A percentile compares a stretch with the other conserved stretches of the same genome.
Conservation (phyloP, 2,113 vertebrate genomes). For the Tretioscincus oriximinensis region DNA sequence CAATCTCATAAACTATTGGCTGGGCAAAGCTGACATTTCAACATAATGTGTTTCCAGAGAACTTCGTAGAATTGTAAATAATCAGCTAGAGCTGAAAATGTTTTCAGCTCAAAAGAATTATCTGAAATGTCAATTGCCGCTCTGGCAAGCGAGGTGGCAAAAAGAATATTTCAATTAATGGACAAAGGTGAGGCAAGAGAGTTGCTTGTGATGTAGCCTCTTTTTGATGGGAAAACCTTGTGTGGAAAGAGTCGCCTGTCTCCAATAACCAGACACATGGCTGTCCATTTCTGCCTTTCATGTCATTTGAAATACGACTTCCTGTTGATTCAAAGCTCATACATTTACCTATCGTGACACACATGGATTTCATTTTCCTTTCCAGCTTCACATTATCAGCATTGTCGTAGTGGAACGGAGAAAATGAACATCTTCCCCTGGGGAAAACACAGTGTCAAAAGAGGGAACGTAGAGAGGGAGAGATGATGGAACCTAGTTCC, state of each 20-base stretch:
- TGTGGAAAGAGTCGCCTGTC: neutral
- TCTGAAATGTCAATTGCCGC: neutral
- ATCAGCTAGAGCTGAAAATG: neutral
- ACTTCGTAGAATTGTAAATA: neutral
- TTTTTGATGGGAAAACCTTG: neutral
- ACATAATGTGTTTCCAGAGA: neutral
- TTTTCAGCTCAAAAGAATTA: neutral
- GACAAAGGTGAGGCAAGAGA: neutral
- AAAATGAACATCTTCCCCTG: constrained; percentile 21
- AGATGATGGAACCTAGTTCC: neutral
- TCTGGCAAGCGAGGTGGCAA: neutral
- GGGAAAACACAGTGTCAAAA: neutral
- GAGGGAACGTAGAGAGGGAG: neutral
- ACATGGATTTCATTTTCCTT: constrained; percentile 11
- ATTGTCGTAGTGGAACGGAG: neutral
- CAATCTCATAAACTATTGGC: neutral
- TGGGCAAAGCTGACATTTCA: neutral
- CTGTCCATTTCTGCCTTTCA: neutral
- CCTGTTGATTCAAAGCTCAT: neutral
- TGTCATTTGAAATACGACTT: constrained; percentile 19
- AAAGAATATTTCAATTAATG: neutral
- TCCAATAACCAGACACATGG: neutral
- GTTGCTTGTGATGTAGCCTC: neutral
- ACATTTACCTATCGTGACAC: neutral
- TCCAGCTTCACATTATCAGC: neutral